Evolutionary conservation across 1,140 invertebrate genomes (phyloP), one percentile per base, ranked within the genome.

Genomic region (Colletes latitarsis): DNA sequence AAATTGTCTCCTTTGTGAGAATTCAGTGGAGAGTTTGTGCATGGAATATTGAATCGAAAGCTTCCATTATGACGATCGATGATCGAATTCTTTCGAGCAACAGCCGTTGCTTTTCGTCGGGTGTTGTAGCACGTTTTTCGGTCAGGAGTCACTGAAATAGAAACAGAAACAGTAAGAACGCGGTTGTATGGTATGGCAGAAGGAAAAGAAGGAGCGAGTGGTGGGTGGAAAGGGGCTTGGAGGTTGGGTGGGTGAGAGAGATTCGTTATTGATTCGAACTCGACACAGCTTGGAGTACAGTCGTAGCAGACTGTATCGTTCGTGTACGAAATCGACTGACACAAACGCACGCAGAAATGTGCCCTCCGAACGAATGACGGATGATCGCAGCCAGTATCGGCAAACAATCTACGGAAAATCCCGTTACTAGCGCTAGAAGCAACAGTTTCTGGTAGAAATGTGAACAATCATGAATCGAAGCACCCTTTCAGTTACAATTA

Each of bases 221-320:
- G 41, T 53, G 74, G 57, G 6, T 30, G 41, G 64, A 52, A 67
- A 67, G 49, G 14, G 46, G 76, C 52, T 53, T 64, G 60, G 57
- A 8, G 49, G 9, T 12, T 49, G 10, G 49, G 10, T 6, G 49
- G 49, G 49, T 69, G 17, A 77, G 77, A 85, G 82, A 85, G 39
- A 85, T 85, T 85, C 84, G 83, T 85, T 85, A 85, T 85, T 85
- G 84, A 85, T 85, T 85, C 84, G 83, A 85, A 85, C 78, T 84
- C 84, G 78, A 82, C 84, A 85, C 74, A 82, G 83, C 63, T 85
- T 82, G 84, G 71, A 57, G 57, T 77, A 84, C 57, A 82, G 73
- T 74, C 77, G 72, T 73, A 39, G 77, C 68, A 62, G 82, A 70
- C 77, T 53, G 55, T 69, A 78, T 64, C 77, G 82, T 83, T 58